Evolutionary conservation across 2,113 vertebrate species (phyloP), one percentile per base, ranked within the genome.

Genomic region (Cathartes aura): DNA sequence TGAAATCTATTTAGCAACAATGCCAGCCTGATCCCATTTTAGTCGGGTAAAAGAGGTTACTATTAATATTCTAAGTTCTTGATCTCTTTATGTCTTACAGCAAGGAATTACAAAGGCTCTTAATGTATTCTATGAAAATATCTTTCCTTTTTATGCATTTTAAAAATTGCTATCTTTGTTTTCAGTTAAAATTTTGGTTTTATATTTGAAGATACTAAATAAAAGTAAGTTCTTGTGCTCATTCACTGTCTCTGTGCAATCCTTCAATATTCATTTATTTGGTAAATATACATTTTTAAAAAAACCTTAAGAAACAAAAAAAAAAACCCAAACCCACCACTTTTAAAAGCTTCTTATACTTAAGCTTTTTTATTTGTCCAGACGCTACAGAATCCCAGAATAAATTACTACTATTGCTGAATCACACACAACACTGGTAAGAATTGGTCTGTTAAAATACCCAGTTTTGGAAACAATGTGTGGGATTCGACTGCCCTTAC

Each of bases 261-360:
- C 6, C 8, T 5, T 79, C 19, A 74, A 32, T 30, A 79, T 38
- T 78, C 10, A 20, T 58, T 50, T 70, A 0, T 81, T 70, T n/a
- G 2, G 5, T 32, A 45, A 34, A 70, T 17, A 90, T 43, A 9
- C 1, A 15, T 53, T 30, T 23, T 5, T 5, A 4, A 32, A 82
- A 47, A 40, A 68, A 21, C 0, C 12, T 9, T 8, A 42, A 42
- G 34, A 45, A 18, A 2, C 2, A 45, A 62, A 26, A 2, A 8
- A 15, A 18, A 6, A 52, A n/a, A 7, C n/a, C n/a, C n/a, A n/a
- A 52, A 27, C 2, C 38, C 38, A 38, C 38, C 38, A 38, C 4
- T 27, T 82, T 72, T 21, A 15, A 59, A 90, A 26, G 0, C 4
- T 59, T 71, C 27, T 47, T 48, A 47, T 20, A 23, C 2, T 43